phyloP scores from a whole-genome alignment of 1,140 invertebrate genomes.

The Lordiphosa mommai region DNA sequence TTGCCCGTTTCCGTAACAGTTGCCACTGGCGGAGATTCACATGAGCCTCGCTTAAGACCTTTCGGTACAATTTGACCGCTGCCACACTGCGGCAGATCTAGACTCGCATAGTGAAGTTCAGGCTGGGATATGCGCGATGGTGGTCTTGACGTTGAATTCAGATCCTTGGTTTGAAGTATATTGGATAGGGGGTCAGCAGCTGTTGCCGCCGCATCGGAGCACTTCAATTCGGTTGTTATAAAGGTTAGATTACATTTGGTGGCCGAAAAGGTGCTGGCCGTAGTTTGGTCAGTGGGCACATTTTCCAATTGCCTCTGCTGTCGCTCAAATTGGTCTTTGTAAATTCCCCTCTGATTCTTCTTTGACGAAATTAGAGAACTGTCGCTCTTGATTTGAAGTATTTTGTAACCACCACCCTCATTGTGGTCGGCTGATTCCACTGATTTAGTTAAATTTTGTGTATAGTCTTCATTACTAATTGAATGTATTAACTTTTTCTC shows the following conservation, averaged over 20 bases:
- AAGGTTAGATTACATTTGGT: slow-evolving; percentile 20
- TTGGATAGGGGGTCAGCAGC: not conserved
- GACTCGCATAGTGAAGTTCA: slow-evolving; percentile 84
- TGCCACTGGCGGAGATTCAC: slow-evolving; percentile 70
- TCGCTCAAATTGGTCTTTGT: slow-evolving; percentile 59
- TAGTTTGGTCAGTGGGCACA: slow-evolving; percentile 21
- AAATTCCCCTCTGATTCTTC: slow-evolving; percentile 61
- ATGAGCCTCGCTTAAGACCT: slow-evolving; percentile 54
- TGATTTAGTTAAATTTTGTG: slow-evolving; percentile 37
- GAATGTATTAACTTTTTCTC: slow-evolving; percentile 59
- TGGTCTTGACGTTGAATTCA: slow-evolving; percentile 60
- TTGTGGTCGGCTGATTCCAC: slow-evolving; percentile 24
- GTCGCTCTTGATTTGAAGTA: slow-evolving; percentile 70
- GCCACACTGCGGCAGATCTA: slow-evolving; percentile 82
- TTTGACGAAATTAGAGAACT: slow-evolving; percentile 68
- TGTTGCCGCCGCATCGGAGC: slow-evolving; percentile 8
- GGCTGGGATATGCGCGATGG: slow-evolving; percentile 80
- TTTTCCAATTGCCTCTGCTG: slow-evolving; percentile 35
- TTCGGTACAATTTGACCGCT: slow-evolving; percentile 55
- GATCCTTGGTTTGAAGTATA: slow-evolving; percentile 20
- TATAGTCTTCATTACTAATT: slow-evolving; percentile 61
- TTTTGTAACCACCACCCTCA: slow-evolving; percentile 61
- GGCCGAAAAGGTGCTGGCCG: no score
- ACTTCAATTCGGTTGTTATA: slow-evolving; percentile 12
- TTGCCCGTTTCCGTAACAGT: slow-evolving; percentile 78